Percentiles rank a stretch among this genome's conserved stretches.
These are phyloP conservation scores for Brienomyrus brachyistius DNA, from an alignment of 2,113 vertebrate species.

Conservation along the genomic window DNA sequence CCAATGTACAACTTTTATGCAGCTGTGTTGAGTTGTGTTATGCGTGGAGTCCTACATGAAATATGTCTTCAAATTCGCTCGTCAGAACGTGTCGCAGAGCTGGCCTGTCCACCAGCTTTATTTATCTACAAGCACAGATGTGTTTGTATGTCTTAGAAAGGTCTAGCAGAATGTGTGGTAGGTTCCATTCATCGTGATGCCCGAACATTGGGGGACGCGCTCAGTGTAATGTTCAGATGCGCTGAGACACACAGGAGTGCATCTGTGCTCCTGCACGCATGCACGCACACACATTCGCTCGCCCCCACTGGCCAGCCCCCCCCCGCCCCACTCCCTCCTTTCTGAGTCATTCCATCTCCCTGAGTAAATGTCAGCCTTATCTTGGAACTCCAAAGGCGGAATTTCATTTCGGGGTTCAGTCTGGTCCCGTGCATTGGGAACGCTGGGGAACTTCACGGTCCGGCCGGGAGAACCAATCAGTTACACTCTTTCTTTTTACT, in stretches of 20 bases:
- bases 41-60: not conserved
- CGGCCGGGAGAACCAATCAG: not conserved
- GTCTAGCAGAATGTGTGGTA: not conserved
- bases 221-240: not conserved
- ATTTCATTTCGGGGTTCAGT: conserved; percentile 14
- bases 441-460: not conserved
- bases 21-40: not conserved
- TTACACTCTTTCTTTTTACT: not conserved
- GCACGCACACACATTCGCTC: not conserved
- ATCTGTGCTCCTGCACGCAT: not conserved
- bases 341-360: conserved; percentile 24
- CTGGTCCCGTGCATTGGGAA: not conserved
- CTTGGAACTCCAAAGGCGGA: conserved; percentile 27
- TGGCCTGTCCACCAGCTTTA: not conserved
- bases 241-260: not conserved
- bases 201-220: not conserved
- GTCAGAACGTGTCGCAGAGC: not conserved
- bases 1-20: not conserved
- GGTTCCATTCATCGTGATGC: too few relatives aligned
- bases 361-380: conserved; percentile 36
- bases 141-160: not conserved
- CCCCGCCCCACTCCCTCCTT: not conserved
- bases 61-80: not conserved
- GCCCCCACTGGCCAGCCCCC: not conserved
- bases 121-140: not conserved